Conservation (phyloP, 35 echinoderm and acorn worm species). For the Eucidaris tribuloides region DNA sequence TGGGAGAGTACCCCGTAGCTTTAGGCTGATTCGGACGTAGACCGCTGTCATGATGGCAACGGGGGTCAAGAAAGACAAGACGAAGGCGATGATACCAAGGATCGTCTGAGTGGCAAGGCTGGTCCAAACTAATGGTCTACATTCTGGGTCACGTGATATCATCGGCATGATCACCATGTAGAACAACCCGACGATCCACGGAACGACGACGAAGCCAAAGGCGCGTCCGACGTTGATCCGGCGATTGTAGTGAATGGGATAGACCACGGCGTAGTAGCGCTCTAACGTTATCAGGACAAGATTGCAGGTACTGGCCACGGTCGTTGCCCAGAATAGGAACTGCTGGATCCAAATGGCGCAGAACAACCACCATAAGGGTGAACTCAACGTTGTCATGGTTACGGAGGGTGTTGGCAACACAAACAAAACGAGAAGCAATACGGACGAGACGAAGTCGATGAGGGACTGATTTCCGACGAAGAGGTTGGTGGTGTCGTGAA, state of each 20-base stretch:
- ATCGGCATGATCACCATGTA: no score
- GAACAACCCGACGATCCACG: no score
- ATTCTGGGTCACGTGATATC: no score
- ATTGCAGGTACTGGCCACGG: constrained; percentile 54
- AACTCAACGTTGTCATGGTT: background rate
- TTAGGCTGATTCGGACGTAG: constrained; percentile 36
- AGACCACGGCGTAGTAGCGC: constrained; percentile 58
- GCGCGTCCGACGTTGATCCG: no score
- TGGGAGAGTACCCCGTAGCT: no score
- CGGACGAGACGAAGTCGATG: constrained; percentile 47
- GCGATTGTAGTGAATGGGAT: constrained; percentile 43
- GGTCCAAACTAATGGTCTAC: no score
- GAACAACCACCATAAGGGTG: constrained; percentile 6
- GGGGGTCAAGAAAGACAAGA: no score
- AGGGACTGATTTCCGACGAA: constrained; percentile 83
- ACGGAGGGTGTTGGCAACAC: background rate
- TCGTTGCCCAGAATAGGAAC: constrained; percentile 58
- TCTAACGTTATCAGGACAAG: constrained; percentile 56
- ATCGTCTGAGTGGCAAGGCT: no score
- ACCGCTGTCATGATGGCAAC: constrained; percentile 50
- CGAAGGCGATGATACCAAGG: no score
- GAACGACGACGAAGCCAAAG: no score
- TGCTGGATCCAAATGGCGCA: constrained; percentile 59
- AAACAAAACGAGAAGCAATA: constrained; percentile 27
- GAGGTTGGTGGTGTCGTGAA: constrained; percentile 24